Conservation (phyloP, 1,140 invertebrate genomes). For the Metaphire vulgaris region DNA sequence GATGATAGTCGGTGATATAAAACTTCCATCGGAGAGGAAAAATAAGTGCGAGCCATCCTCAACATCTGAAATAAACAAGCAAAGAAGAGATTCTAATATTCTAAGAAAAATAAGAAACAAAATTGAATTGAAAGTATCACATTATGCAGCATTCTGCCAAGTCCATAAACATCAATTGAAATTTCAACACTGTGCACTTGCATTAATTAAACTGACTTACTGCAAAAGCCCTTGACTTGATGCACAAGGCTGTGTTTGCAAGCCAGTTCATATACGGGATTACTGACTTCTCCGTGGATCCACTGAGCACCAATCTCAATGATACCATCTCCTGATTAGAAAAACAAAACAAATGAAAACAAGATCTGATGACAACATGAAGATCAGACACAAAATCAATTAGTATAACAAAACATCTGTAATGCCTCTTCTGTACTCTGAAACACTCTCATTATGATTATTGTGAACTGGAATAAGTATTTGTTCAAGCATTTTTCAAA, state of each 20-base stretch:
- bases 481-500: no score
- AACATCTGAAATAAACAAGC: background rate
- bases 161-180: no score
- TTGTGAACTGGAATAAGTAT: no score
- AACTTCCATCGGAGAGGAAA: background rate
- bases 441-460: no score
- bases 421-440: no score
- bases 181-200: no score
- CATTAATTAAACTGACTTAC: no score
- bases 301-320: constrained; percentile 79
- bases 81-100: background rate
- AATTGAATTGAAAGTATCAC: no score
- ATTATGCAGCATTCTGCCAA: no score
- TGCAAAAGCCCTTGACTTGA: background rate
- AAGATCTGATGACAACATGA: background rate
- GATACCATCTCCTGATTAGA: constrained; percentile 50
- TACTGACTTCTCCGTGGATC: constrained; percentile 68
- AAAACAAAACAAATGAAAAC: constrained; percentile 30
- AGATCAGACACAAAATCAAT: no score
- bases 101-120: no score
- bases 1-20: constrained; percentile 7
- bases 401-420: no score
- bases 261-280: constrained; percentile 41
- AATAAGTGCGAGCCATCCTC: background rate
- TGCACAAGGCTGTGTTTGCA: constrained; percentile 28